phyloP scores from a whole-genome alignment of 2,113 vertebrate genomes.

The Tupaia chinensis region DNA sequence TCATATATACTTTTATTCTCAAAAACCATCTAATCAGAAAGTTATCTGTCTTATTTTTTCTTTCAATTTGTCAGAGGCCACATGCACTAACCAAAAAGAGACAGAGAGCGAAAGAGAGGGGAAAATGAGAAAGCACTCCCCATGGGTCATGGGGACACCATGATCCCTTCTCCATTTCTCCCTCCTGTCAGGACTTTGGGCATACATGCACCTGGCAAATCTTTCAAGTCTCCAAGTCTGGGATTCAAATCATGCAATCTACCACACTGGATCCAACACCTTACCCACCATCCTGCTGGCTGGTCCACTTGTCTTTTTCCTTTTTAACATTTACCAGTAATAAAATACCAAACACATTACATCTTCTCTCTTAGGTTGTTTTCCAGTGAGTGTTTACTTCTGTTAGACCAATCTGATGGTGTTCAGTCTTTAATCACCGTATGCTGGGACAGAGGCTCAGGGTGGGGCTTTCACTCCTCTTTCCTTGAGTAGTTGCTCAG shows the following conservation, averaged over 20 bases:
- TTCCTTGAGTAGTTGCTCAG: background rate
- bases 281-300: too few relatives aligned
- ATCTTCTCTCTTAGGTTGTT: background rate
- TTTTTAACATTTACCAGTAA: background rate
- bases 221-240: too few relatives aligned
- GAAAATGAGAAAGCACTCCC: too few relatives aligned
- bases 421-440: background rate
- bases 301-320: background rate
- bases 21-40: background rate
- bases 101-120: too few relatives aligned
- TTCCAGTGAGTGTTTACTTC: background rate
- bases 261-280: too few relatives aligned
- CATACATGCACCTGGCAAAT: too few relatives aligned
- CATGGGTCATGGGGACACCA: too few relatives aligned
- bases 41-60: background rate
- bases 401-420: background rate
- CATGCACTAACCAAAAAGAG: too few relatives aligned
- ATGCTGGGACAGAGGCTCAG: too few relatives aligned
- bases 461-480: background rate
- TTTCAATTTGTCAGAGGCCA: background rate
- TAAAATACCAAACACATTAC: background rate
- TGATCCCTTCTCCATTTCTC: too few relatives aligned
- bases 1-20: background rate
- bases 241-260: too few relatives aligned
- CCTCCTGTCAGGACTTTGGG: too few relatives aligned